Percentiles rank a stretch among this genome's conserved stretches.
Conservation (phyloP, 1,140 invertebrate species). For the Heliothis subflexa region DNA sequence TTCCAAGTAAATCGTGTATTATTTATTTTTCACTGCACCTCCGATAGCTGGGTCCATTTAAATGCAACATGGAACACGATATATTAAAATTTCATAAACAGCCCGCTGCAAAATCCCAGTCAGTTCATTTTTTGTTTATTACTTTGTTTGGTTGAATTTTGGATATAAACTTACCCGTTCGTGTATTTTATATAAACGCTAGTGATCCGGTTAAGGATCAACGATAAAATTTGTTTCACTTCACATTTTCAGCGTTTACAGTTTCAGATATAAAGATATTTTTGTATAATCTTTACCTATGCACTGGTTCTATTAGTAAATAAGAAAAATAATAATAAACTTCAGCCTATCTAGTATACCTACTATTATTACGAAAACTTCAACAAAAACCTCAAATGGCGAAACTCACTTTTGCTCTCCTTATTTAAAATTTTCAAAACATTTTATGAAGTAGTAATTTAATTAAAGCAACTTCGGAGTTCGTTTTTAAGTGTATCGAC, state of each 20-base stretch:
- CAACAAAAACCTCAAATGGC: too few relatives aligned
- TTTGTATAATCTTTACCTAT: too few relatives aligned
- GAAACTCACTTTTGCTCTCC: neutral
- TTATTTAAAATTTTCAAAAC: conserved; percentile 41
- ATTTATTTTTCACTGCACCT: conserved; percentile 18
- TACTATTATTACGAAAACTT: too few relatives aligned
- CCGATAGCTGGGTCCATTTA: conserved; percentile 24
- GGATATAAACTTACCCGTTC: conserved; percentile 8
- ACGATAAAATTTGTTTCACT: too few relatives aligned
- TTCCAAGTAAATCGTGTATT: conserved; percentile 16
- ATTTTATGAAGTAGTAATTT: conserved; percentile 42
- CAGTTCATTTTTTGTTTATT: conserved; percentile 11
- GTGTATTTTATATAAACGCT: neutral
- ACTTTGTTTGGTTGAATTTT: neutral
- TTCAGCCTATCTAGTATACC: too few relatives aligned
- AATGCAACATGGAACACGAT: conserved; percentile 21
- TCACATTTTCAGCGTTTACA: too few relatives aligned
- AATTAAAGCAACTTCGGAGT: conserved; percentile 33
- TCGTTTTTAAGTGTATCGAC: conserved; percentile 37
- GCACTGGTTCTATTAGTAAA: too few relatives aligned
- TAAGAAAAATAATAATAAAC: too few relatives aligned
- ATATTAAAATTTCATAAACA: conserved; percentile 36
- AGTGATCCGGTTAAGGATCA: too few relatives aligned
- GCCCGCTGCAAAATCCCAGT: conserved; percentile 2
- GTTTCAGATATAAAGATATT: too few relatives aligned